These are phyloP conservation scores for Monarcha castaneiventris DNA, from an alignment of 2,113 vertebrate species.

Conservation along the genomic window DNA sequence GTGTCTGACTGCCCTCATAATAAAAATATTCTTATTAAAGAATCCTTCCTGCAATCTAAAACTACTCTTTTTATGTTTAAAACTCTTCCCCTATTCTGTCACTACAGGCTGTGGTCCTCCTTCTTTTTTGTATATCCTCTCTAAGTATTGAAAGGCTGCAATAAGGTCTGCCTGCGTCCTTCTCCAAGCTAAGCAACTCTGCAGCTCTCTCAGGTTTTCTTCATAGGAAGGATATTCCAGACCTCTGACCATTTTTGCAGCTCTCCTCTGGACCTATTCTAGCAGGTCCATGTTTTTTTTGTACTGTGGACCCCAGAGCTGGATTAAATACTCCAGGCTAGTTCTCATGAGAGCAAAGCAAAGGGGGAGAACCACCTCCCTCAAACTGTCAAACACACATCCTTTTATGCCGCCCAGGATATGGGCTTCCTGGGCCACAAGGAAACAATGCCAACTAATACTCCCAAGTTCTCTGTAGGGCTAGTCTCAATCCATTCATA, in stretches of 20 bases:
- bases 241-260: background rate
- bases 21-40: background rate
- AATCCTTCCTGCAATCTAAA: background rate
- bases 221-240: background rate
- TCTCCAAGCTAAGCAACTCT: background rate
- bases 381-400: background rate
- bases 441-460: background rate
- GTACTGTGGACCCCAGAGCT: background rate
- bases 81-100: background rate
- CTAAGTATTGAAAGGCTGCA: background rate
- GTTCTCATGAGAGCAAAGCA: background rate
- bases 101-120: background rate
- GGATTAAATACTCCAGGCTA: background rate
- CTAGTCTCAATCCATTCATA: background rate
- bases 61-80: background rate
- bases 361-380: rapidly evolving
- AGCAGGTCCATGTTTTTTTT: background rate
- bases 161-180: background rate
- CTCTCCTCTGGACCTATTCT: background rate
- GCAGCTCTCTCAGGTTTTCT: background rate
- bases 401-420: background rate
- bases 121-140: background rate
- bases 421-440: background rate
- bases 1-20: background rate
- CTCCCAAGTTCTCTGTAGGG: background rate